Evolutionary conservation across 2,797 vertebrate genomes (phyloP).

Genomic region (Rhincodon typus): DNA sequence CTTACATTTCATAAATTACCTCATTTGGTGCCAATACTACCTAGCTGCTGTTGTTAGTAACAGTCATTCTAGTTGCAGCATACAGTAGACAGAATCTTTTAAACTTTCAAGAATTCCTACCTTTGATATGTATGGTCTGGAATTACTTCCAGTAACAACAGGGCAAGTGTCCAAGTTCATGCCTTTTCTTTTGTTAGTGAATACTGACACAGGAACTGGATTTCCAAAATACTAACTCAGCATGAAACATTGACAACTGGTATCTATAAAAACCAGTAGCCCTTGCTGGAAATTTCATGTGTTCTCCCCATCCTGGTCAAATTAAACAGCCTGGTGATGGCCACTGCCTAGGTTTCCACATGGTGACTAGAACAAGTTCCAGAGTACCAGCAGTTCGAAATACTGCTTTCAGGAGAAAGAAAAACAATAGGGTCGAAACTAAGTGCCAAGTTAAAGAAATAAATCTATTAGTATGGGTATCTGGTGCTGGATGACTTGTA

Average conservation of each 20-base stretch:
- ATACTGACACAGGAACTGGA: background rate
- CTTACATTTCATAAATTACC: background rate
- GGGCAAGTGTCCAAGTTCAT: background rate
- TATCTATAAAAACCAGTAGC: background rate
- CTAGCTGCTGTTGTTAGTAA: background rate
- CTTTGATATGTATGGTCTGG: background rate
- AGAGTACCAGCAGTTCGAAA: background rate
- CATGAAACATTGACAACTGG: background rate
- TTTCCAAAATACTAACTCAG: background rate
- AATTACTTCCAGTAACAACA: constrained; percentile 7
- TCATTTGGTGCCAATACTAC: background rate
- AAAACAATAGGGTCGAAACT: background rate
- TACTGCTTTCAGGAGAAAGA: background rate
- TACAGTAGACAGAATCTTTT: background rate
- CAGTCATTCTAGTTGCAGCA: background rate
- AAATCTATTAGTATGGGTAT: background rate
- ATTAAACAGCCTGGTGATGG: background rate
- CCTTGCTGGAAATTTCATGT: background rate
- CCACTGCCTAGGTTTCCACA: background rate
- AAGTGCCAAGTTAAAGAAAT: background rate
- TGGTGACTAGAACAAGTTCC: background rate
- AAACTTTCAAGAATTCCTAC: background rate
- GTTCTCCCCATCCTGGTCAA: background rate
- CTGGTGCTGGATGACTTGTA: background rate
- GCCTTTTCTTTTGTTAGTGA: background rate